Evolutionary conservation across 2,888 invertebrate genomes (phyloP), one percentile per base, ranked within the genome.

Genomic region (Stramonita haemastoma): DNA sequence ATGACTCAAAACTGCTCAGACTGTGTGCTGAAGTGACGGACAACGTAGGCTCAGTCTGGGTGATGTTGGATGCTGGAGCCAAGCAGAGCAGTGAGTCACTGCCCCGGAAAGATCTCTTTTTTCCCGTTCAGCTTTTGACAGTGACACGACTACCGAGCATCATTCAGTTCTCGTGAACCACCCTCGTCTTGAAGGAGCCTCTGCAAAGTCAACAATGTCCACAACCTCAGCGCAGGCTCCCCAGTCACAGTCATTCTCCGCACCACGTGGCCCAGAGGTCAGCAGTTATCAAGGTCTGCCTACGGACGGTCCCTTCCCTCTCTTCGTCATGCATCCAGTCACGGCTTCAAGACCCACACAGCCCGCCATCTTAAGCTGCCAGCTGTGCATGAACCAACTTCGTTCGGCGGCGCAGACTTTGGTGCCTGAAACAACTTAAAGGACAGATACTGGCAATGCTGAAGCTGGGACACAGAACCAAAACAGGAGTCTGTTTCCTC

Each of bases 291-390:
- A 29, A 26, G 88, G 88, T 8, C 70, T 88, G 26, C 81, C 88
- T 11, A 81, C 81, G 8, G 88, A 88, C 46, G 88, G 88, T 17
- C 88, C 88, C 36, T 26, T 60, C 17, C 88, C 88, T 26, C 22
- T 88, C n/a, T 81, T 88, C 36, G 84, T 88, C 83, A 84, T 32
- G 81, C 88, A 88, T 46, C 88, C 83, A 60, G 29, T n/a, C 19
- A 19, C n/a, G 13, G 22, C 46, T 0, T 36, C 81, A 57, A 17
- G 34, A 34, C 79, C 4, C 17, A 11, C n/a, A 73, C 73, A 79
- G 32, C 13, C 32, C n/a, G n/a, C 73, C 4, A 86, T 86, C 29
- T 60, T 66, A 0, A 17, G 15, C 19, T 86, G 86, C 29, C 57
- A 60, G 1, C 60, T 34, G 2, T 86, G 86, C 29, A 66, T 66